These are phyloP conservation scores for Potamarius usumacintae DNA, from an alignment of 2,113 vertebrate genomes.

Conservation along the genomic window DNA sequence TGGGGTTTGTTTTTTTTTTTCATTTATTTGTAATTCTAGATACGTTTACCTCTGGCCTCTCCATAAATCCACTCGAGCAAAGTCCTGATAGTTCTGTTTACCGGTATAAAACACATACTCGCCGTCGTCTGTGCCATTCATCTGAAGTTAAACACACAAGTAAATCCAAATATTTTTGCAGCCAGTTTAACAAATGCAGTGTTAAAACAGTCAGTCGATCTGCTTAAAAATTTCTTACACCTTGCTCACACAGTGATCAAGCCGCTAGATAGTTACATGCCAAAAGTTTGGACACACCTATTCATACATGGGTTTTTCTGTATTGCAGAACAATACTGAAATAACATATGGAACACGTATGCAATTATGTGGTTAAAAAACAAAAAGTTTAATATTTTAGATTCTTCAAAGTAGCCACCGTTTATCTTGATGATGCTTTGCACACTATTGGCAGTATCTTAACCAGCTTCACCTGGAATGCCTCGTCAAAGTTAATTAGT, in stretches of 20 bases:
- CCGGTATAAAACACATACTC: slow-evolving; percentile 89
- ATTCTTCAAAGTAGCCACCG: no score
- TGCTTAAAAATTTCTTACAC: background rate
- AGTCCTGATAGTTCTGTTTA: slow-evolving; percentile 81
- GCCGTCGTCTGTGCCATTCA: slow-evolving; percentile 86
- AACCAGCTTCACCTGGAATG: no score
- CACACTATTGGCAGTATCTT: no score
- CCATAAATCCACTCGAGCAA: slow-evolving; percentile 87
- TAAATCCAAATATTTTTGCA: background rate
- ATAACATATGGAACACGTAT: no score
- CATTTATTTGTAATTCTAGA: background rate
- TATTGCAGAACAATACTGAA: no score
- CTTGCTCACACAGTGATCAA: background rate
- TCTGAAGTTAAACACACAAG: slow-evolving; percentile 66
- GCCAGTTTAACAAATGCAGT: background rate
- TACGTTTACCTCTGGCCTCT: slow-evolving; percentile 78
- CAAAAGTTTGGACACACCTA: no score
- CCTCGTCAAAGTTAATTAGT: no score
- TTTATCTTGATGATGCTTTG: no score
- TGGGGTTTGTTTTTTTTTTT: background rate
- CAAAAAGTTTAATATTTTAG: no score
- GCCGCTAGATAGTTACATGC: background rate
- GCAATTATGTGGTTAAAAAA: no score
- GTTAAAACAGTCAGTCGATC: background rate
- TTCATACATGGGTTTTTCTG: no score